These are phyloP conservation scores for Fistularia commersonii DNA, from an alignment of 2,797 vertebrate genomes.

Conservation along the genomic window DNA sequence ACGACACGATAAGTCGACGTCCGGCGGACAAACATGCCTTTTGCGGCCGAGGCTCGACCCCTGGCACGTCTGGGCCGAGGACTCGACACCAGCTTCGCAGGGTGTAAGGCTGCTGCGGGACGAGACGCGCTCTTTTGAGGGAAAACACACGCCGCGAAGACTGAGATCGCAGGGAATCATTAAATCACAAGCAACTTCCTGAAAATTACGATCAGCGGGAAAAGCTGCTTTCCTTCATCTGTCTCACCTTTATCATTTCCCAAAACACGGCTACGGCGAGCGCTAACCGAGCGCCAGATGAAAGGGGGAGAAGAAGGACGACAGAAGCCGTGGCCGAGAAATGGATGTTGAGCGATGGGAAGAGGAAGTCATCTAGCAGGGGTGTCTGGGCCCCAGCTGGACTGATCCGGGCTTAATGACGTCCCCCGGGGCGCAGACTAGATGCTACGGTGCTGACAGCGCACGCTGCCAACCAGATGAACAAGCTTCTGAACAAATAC, in stretches of 20 bases:
- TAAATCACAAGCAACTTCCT: slow-evolving; percentile 3
- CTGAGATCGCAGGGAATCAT: neutral
- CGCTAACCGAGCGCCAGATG: neutral
- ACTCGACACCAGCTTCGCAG: slow-evolving; percentile 29
- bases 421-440: slow-evolving; percentile 51
- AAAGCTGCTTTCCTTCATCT: slow-evolving; percentile 1
- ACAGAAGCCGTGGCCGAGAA: slow-evolving; percentile 23
- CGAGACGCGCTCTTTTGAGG: no score
- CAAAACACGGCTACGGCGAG: neutral
- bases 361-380: slow-evolving; percentile 44
- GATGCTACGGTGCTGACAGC: slow-evolving; percentile 57
- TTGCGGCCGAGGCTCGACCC: slow-evolving; percentile 54
- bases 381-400: slow-evolving; percentile 60
- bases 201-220: neutral
- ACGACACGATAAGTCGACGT: slow-evolving; percentile 72
- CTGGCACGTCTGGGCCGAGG: slow-evolving; percentile 38
- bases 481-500: slow-evolving; percentile 21
- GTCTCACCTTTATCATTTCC: neutral
- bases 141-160: no score
- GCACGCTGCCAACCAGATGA: slow-evolving; percentile 52
- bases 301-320: slow-evolving; percentile 9
- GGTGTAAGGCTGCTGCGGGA: no score
- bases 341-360: slow-evolving; percentile 39
- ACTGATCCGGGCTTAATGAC: slow-evolving; percentile 63
- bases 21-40: slow-evolving; percentile 60